phyloP scores from a whole-genome alignment of 2,113 vertebrate species.

The Uria aalge region DNA sequence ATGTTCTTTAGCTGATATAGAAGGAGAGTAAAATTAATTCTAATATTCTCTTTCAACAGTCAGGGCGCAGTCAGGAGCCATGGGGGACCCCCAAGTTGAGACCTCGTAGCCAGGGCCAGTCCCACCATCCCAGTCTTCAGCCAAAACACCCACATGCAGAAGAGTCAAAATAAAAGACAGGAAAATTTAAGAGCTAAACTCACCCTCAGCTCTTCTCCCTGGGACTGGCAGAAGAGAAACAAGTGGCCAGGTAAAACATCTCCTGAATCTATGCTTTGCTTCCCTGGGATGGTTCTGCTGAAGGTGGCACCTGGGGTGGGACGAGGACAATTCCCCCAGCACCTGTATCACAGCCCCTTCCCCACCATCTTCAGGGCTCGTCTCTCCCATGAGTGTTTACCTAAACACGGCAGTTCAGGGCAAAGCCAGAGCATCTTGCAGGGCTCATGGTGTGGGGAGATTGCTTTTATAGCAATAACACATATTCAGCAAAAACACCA shows the following conservation, averaged over 20 bases:
- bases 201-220: background rate
- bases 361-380: background rate
- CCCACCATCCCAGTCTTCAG: background rate
- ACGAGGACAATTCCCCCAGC: fast-evolving
- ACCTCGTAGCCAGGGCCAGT: background rate
- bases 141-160: background rate
- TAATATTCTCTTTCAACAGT: background rate
- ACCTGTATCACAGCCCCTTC: background rate
- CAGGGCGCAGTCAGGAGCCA: background rate
- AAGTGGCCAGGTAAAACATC: background rate
- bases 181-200: background rate
- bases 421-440: background rate
- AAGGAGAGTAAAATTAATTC: background rate
- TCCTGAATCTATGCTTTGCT: background rate
- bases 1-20: background rate
- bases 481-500: background rate
- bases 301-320: background rate
- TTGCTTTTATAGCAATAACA: fast-evolving
- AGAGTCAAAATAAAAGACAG: background rate
- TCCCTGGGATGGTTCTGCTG: fast-evolving
- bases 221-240: background rate
- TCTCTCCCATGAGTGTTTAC: fast-evolving
- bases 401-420: fast-evolving
- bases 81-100: background rate
- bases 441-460: background rate